Evolutionary conservation across 2,113 vertebrate genomes (phyloP).

Genomic region (Monopterus albus): DNA sequence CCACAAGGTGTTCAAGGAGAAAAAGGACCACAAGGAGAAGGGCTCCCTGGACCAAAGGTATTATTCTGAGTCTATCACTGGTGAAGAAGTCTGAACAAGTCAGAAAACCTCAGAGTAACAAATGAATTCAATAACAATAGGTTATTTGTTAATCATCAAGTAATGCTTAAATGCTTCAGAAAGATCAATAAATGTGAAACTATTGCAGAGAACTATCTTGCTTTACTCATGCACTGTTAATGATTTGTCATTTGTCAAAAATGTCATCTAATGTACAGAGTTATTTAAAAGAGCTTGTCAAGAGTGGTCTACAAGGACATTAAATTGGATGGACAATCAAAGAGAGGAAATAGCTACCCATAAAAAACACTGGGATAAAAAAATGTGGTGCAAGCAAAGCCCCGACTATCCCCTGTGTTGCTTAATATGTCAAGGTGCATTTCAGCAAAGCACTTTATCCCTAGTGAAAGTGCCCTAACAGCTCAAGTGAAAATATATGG

Average conservation of each 20-base stretch:
- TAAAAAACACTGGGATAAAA: no score
- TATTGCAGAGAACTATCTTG: not conserved
- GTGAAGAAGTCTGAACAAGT: no score
- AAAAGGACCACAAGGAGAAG: constrained; percentile 88
- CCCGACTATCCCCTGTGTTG: not conserved
- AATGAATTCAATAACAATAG: not conserved
- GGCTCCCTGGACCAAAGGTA: constrained; percentile 91
- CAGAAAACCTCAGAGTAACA: no score
- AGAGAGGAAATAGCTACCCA: no score
- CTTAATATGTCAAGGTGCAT: not conserved
- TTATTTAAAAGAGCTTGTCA: no score
- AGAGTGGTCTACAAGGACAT: no score
- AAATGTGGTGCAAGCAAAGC: no score
- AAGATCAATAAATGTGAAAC: not conserved
- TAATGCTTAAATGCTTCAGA: not conserved
- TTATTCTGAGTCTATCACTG: not conserved
- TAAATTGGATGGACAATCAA: no score
- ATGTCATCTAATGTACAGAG: no score
- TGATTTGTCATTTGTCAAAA: no score
- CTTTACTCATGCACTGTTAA: no score
- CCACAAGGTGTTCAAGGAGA: constrained; percentile 89
- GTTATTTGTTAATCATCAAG: not conserved
- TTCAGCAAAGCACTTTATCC: not conserved
- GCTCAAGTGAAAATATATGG: not conserved
- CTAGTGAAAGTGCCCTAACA: not conserved